A percentile compares a stretch with the other conserved stretches of the same genome.
Evolutionary conservation across 2,797 vertebrate genomes (phyloP).

Genomic region (Pseudopleuronectes americanus): DNA sequence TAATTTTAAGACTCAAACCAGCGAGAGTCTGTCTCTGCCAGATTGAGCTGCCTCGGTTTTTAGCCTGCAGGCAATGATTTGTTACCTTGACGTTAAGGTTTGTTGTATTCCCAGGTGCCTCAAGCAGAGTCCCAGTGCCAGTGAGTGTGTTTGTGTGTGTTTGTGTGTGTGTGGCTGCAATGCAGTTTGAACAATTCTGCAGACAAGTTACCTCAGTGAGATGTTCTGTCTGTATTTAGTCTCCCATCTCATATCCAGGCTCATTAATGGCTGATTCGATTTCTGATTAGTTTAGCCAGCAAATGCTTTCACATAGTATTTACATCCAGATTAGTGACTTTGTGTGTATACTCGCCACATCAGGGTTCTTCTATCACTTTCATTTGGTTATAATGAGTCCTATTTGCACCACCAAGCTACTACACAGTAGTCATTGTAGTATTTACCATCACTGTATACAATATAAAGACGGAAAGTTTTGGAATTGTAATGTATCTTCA

Average conservation of each 20-base stretch:
- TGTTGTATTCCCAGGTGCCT: slow-evolving; percentile 57
- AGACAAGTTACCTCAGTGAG: slow-evolving; percentile 20
- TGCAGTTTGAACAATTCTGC: slow-evolving; percentile 60
- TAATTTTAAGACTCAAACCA: slow-evolving; percentile 47
- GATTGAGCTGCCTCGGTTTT: slow-evolving; percentile 56
- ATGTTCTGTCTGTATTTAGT: not conserved
- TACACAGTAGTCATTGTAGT: slow-evolving; percentile 6
- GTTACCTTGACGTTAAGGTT: slow-evolving; percentile 71
- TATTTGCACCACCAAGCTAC: slow-evolving; percentile 8
- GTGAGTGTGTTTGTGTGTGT: slow-evolving; percentile 12
- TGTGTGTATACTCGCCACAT: not conserved
- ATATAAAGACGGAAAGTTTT: slow-evolving; percentile 47
- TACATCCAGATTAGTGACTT: not conserved
- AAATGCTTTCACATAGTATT: not conserved
- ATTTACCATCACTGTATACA: slow-evolving; percentile 44
- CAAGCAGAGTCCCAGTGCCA: slow-evolving; percentile 37
- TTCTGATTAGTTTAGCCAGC: not conserved
- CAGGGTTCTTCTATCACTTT: not conserved
- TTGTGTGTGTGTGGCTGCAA: slow-evolving; percentile 45
- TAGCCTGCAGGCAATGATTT: slow-evolving; percentile 70
- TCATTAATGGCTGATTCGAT: not conserved
- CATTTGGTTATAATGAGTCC: not conserved
- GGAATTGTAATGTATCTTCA: slow-evolving; percentile 31
- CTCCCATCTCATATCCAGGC: not conserved
- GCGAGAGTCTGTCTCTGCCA: slow-evolving; percentile 50